Percentiles rank a stretch among this genome's conserved stretches.
These are phyloP conservation scores for Elysia chlorotica DNA, from an alignment of 1,140 invertebrate genomes.

Conservation along the genomic window DNA sequence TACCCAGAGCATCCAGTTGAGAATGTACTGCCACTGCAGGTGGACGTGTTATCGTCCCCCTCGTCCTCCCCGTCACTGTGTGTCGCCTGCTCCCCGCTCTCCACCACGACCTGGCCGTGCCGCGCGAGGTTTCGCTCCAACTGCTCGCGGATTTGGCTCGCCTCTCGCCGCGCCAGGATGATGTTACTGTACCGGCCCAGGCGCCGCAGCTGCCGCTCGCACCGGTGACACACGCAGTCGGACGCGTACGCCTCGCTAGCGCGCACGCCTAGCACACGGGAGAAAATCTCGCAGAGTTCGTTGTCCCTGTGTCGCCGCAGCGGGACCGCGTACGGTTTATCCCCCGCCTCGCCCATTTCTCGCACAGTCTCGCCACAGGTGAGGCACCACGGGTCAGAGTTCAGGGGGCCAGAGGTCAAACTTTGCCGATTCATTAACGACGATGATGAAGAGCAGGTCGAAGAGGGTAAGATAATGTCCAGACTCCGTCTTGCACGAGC, in stretches of 20 bases:
- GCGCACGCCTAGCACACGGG: constrained; percentile 15
- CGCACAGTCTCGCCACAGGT: not conserved
- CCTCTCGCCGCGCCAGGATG: constrained; percentile 8
- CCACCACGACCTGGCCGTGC: constrained; percentile 8
- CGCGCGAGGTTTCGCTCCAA: constrained; percentile 14
- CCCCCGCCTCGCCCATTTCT: no score
- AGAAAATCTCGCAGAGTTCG: constrained; percentile 15
- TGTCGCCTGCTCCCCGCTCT: not conserved
- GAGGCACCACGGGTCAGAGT: constrained; percentile 1
- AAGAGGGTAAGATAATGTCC: no score
- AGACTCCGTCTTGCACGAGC: no score
- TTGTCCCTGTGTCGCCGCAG: not conserved
- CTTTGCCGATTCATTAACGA: no score
- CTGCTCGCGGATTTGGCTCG: not conserved
- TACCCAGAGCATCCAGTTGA: no score
- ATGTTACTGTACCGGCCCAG: constrained; percentile 17
- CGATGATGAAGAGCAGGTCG: no score
- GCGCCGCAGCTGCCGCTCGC: constrained; percentile 11
- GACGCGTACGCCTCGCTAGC: constrained; percentile 6
- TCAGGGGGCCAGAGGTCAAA: no score
- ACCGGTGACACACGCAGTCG: constrained; percentile 15
- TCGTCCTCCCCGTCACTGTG: no score
- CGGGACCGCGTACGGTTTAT: no score
- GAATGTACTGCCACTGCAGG: no score
- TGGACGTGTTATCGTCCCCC: no score